Evolutionary conservation across 2,888 invertebrate species (phyloP).

Genomic region (Acrocera orbiculus): DNA sequence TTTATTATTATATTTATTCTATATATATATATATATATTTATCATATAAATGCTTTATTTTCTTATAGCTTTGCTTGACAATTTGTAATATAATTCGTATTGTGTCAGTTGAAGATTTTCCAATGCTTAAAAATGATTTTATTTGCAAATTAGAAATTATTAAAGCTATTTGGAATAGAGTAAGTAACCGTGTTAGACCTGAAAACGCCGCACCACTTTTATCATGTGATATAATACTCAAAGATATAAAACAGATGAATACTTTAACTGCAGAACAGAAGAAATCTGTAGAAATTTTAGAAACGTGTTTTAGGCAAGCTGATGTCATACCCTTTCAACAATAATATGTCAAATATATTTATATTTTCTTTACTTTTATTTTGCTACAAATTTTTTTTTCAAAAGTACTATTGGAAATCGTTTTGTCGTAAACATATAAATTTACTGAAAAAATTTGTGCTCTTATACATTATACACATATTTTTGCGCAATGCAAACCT

Average conservation of each 20-base stretch:
- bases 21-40: slow-evolving; percentile 4
- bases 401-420: too few species aligned
- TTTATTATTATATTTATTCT: slow-evolving; percentile 18
- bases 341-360: too few species aligned
- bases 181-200: slow-evolving; percentile 26
- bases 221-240: slow-evolving; percentile 17
- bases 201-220: slow-evolving; percentile 24
- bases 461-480: too few species aligned
- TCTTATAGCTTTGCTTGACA: slow-evolving; percentile 50
- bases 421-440: too few species aligned
- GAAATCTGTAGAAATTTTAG: slow-evolving; percentile 14
- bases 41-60: slow-evolving; percentile 4
- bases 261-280: slow-evolving; percentile 13
- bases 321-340: too few species aligned
- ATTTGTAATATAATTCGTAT: slow-evolving; percentile 51
- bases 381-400: too few species aligned
- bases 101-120: slow-evolving; percentile 39
- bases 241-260: slow-evolving; percentile 10
- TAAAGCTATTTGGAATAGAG: slow-evolving; percentile 24
- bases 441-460: too few species aligned
- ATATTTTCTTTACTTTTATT: too few species aligned
- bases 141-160: slow-evolving; percentile 20
- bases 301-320: slow-evolving; percentile 14
- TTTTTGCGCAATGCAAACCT: too few species aligned
- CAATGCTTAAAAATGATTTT: slow-evolving; percentile 28